These are phyloP conservation scores for Heliconius ethilla DNA, from an alignment of 2,888 invertebrate genomes.

Conservation along the genomic window DNA sequence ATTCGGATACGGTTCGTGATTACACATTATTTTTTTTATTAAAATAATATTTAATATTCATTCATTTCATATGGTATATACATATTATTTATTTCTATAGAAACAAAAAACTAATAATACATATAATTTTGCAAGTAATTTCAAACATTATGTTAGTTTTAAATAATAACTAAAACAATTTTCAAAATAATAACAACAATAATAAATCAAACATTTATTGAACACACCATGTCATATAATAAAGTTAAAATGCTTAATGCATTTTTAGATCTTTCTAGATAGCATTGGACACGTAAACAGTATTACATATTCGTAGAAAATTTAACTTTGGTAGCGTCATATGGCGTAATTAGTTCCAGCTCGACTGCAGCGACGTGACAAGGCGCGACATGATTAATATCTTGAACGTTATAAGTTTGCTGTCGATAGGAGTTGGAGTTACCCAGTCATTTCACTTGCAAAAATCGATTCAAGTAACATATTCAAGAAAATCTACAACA, in stretches of 20 bases:
- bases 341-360: constrained; percentile 7
- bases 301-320: constrained; percentile 23
- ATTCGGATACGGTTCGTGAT: too few species aligned
- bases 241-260: constrained; percentile 20
- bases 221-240: constrained; percentile 13
- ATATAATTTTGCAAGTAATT: too few species aligned
- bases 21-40: too few species aligned
- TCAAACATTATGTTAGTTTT: neutral
- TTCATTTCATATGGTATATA: too few species aligned
- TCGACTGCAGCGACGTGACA: constrained; percentile 3
- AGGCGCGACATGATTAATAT: constrained; percentile 11
- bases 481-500: constrained; percentile 61
- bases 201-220: constrained; percentile 15
- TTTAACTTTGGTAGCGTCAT: constrained; percentile 5
- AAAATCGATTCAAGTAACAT: constrained; percentile 45
- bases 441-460: constrained; percentile 7
- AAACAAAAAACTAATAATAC: too few species aligned
- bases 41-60: too few species aligned
- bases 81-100: too few species aligned
- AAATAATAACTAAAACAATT: neutral
- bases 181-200: neutral
- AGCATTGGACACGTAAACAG: constrained; percentile 22
- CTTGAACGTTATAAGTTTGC: constrained; percentile 16
- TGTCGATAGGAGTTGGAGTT: constrained; percentile 10
- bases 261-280: constrained; percentile 28